phyloP scores from a whole-genome alignment of 92 coral and sea anemone species.

The Isaurus tuberculatus region DNA sequence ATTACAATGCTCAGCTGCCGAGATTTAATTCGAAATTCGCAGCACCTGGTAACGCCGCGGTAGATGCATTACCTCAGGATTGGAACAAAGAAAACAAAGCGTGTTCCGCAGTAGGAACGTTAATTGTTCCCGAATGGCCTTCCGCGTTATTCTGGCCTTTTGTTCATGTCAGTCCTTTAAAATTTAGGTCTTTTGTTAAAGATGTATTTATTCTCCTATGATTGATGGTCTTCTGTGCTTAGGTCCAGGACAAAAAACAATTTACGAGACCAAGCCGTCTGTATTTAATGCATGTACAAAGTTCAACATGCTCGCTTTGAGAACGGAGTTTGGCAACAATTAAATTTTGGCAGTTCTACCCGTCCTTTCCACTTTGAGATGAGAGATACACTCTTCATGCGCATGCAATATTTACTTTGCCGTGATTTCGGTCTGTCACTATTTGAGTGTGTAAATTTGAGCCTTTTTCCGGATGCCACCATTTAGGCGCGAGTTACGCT shows the following conservation, averaged over 20 bases:
- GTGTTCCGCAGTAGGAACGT: too few species aligned
- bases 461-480: slow-evolving; percentile 10
- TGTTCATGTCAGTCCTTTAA: too few species aligned
- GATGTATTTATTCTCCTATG: slow-evolving; percentile 29
- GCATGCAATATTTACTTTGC: neutral
- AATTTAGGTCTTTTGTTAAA: slow-evolving; percentile 16
- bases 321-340: slow-evolving; percentile 42
- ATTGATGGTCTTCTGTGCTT: slow-evolving; percentile 39
- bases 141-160: slow-evolving; percentile 50
- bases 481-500: too few species aligned
- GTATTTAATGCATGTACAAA: slow-evolving; percentile 46
- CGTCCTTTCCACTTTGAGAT: neutral
- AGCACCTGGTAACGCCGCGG: too few species aligned
- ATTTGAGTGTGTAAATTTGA: slow-evolving; percentile 7
- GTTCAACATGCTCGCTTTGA: too few species aligned
- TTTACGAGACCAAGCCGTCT: slow-evolving; percentile 21
- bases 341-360: neutral
- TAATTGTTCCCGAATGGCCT: slow-evolving; percentile 55
- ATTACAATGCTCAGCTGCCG: too few species aligned
- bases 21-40: too few species aligned
- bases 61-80: too few species aligned
- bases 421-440: too few species aligned
- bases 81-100: too few species aligned
- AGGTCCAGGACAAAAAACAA: slow-evolving; percentile 64
- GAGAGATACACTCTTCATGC: neutral